These are phyloP conservation scores for Synanthedon vespiformis DNA, from an alignment of 2,888 invertebrate genomes.

Conservation along the genomic window DNA sequence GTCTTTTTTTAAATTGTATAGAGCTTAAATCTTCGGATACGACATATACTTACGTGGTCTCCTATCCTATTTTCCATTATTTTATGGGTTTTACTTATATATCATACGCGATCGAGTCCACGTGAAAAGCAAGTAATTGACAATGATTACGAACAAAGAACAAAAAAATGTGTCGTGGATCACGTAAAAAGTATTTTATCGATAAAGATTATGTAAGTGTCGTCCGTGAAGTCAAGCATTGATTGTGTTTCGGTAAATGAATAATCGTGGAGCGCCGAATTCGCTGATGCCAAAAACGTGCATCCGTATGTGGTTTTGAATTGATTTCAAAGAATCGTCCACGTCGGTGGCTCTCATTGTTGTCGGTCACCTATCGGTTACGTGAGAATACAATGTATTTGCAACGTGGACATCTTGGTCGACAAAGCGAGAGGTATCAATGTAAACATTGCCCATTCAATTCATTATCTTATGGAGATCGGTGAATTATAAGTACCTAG, in stretches of 20 bases:
- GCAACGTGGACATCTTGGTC: conserved; percentile 33
- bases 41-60: too few relatives aligned
- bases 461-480: too few relatives aligned
- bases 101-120: too few relatives aligned
- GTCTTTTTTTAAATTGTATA: too few relatives aligned
- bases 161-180: background rate
- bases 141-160: background rate
- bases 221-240: background rate
- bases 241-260: conserved; percentile 23
- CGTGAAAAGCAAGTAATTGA: too few relatives aligned
- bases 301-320: conserved; percentile 65
- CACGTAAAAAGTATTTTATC: background rate
- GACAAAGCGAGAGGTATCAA: too few relatives aligned
- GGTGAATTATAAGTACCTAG: too few relatives aligned
- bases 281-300: conserved; percentile 67
- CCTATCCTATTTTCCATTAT: too few relatives aligned
- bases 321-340: conserved; percentile 60
- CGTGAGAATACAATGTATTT: conserved; percentile 66
- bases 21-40: too few relatives aligned
- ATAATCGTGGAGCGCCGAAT: conserved; percentile 49
- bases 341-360: conserved; percentile 67
- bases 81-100: too few relatives aligned
- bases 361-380: conserved; percentile 54
- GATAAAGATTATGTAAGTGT: background rate
- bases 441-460: too few relatives aligned